These are phyloP conservation scores for Subanguina moxae DNA, from an alignment of 1,140 invertebrate genomes.

Conservation along the genomic window DNA sequence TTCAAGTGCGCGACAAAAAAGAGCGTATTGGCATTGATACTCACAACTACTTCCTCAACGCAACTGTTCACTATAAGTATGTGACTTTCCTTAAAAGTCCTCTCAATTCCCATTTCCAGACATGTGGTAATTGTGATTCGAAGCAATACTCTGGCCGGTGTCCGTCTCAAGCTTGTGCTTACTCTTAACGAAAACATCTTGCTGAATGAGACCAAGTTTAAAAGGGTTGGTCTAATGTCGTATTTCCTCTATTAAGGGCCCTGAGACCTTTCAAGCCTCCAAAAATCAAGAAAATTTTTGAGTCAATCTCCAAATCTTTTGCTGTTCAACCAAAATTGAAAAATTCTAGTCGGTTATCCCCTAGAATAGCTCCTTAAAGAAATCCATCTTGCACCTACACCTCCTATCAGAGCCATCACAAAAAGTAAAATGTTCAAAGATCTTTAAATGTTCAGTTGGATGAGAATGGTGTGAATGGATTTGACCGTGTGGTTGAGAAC, in stretches of 20 bases:
- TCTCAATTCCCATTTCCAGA: too few relatives aligned
- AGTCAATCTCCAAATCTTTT: slow-evolving; percentile 13
- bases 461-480: slow-evolving; percentile 37
- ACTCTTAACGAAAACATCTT: slow-evolving; percentile 53
- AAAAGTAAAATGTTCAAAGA: neutral
- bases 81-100: too few relatives aligned
- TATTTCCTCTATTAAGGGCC: too few relatives aligned
- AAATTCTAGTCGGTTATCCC: too few relatives aligned
- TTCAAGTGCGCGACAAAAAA: slow-evolving; percentile 58
- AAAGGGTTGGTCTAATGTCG: slow-evolving; percentile 38
- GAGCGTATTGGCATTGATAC: slow-evolving; percentile 59
- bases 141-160: slow-evolving; percentile 21
- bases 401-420: too few relatives aligned
- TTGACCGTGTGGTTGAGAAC: slow-evolving; percentile 49
- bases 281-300: too few relatives aligned
- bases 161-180: slow-evolving; percentile 49
- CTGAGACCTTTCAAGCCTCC: slow-evolving; percentile 17
- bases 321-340: too few relatives aligned
- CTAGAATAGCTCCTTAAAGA: too few relatives aligned
- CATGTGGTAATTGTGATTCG: slow-evolving; percentile 55
- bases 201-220: slow-evolving; percentile 52
- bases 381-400: too few relatives aligned
- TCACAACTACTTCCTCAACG: slow-evolving; percentile 56
- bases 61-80: slow-evolving; percentile 46
- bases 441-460: slow-evolving; percentile 36